A percentile compares a stretch with the other conserved stretches of the same genome.
phyloP scores from a whole-genome alignment of 2,888 invertebrate genomes.

The Coenonympha arcania region DNA sequence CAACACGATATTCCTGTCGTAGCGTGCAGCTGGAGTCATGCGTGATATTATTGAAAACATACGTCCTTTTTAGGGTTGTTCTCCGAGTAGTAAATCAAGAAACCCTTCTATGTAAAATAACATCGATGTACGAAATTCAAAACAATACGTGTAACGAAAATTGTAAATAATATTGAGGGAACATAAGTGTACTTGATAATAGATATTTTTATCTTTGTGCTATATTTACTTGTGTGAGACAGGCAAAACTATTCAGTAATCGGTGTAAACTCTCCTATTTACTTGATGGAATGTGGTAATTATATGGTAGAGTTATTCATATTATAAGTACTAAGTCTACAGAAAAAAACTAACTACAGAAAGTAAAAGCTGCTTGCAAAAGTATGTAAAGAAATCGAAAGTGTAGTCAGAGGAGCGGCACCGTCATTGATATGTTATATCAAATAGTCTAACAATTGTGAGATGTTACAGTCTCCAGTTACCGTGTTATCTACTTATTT shows the following conservation, averaged over 20 bases:
- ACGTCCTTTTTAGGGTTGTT: not conserved
- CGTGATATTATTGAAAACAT: constrained; percentile 13
- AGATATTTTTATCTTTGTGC: too few relatives aligned
- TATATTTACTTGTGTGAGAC: too few relatives aligned
- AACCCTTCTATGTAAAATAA: not conserved
- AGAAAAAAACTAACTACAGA: constrained; percentile 9
- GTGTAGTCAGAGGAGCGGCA: constrained; percentile 28
- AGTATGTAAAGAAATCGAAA: constrained; percentile 27
- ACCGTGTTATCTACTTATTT: constrained; percentile 6
- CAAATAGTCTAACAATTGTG: constrained; percentile 11
- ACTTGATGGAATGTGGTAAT: not conserved
- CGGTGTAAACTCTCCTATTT: not conserved
- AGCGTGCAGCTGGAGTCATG: constrained; percentile 18
- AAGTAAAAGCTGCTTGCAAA: constrained; percentile 24
- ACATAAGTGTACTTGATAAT: too few relatives aligned
- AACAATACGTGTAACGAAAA: too few relatives aligned
- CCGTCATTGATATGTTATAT: constrained; percentile 23
- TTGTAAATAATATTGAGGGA: too few relatives aligned
- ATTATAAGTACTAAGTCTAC: too few relatives aligned
- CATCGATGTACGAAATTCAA: too few relatives aligned
- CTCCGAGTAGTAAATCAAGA: not conserved
- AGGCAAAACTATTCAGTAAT: not conserved
- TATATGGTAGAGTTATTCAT: too few relatives aligned
- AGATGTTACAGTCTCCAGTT: constrained; percentile 1
- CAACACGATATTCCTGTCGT: constrained; percentile 25